Conservation (phyloP, 2,113 vertebrate genomes). For the Osmerus eperlanus region DNA sequence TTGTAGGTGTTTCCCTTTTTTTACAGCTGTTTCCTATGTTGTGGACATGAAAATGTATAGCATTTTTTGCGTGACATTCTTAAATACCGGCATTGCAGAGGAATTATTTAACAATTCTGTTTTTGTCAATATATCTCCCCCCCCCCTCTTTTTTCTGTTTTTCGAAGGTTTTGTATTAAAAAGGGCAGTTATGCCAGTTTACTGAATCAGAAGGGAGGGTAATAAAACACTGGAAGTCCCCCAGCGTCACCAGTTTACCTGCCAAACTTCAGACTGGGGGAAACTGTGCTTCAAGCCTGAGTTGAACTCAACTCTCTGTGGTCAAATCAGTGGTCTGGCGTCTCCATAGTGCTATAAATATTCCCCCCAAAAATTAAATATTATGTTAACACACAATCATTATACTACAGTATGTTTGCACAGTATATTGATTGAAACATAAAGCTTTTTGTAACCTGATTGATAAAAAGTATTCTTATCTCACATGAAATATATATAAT, state of each 20-base stretch:
- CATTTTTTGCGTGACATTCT: too few relatives aligned
- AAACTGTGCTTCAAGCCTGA: neutral
- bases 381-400: neutral
- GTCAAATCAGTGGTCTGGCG: neutral
- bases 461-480: too few relatives aligned
- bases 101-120: too few relatives aligned
- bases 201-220: neutral
- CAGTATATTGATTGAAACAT: too few relatives aligned
- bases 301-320: neutral
- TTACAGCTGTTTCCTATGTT: neutral
- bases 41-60: neutral
- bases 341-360: neutral
- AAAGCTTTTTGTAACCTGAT: too few relatives aligned
- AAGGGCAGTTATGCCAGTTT: constrained; percentile 1
- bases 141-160: too few relatives aligned
- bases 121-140: too few relatives aligned
- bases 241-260: neutral
- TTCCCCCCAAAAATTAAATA: neutral
- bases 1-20: neutral
- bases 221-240: neutral
- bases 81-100: too few relatives aligned
- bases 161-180: too few relatives aligned
- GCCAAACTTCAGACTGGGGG: neutral
- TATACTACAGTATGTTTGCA: too few relatives aligned
- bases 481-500: too few relatives aligned